phyloP scores from a whole-genome alignment of 2,113 vertebrate genomes.

The Oncorhynchus mykiss region DNA sequence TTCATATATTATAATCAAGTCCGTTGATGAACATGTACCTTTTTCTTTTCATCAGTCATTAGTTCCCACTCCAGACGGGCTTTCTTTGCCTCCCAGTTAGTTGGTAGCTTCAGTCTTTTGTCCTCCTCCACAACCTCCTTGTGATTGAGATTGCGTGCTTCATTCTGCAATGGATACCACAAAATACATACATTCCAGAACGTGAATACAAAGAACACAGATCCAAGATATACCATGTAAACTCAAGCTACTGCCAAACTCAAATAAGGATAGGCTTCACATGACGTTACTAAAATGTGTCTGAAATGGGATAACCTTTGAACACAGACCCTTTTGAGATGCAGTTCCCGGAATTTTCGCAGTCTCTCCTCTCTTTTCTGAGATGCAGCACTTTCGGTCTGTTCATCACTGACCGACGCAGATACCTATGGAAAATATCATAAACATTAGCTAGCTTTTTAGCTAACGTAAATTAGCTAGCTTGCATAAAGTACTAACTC shows the following conservation, averaged over 20 bases:
- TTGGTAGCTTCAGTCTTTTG: slow-evolving; percentile 86
- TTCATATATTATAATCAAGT: too few relatives aligned
- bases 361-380: slow-evolving; percentile 84
- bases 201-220: too few relatives aligned
- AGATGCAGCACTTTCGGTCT: slow-evolving; percentile 42
- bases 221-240: too few relatives aligned
- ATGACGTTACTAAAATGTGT: too few relatives aligned
- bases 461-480: not conserved
- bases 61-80: slow-evolving; percentile 92
- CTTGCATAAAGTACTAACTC: too few relatives aligned
- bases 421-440: not conserved
- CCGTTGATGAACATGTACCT: slow-evolving; percentile 63
- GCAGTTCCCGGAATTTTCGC: slow-evolving; percentile 88
- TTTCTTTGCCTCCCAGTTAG: slow-evolving; percentile 96
- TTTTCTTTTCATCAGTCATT: slow-evolving; percentile 85
- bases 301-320: not conserved
- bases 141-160: slow-evolving; percentile 92
- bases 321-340: slow-evolving; percentile 84
- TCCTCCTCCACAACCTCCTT: slow-evolving; percentile 95
- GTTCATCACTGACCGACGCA: slow-evolving; percentile 35
- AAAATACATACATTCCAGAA: not conserved
- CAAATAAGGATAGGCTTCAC: too few relatives aligned
- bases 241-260: too few relatives aligned
- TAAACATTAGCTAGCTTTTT: slow-evolving; percentile 2
- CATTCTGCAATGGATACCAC: slow-evolving; percentile 75